Evolutionary conservation across 2,797 vertebrate genomes (phyloP).

Genomic region (Pseudomugil gertrudae): DNA sequence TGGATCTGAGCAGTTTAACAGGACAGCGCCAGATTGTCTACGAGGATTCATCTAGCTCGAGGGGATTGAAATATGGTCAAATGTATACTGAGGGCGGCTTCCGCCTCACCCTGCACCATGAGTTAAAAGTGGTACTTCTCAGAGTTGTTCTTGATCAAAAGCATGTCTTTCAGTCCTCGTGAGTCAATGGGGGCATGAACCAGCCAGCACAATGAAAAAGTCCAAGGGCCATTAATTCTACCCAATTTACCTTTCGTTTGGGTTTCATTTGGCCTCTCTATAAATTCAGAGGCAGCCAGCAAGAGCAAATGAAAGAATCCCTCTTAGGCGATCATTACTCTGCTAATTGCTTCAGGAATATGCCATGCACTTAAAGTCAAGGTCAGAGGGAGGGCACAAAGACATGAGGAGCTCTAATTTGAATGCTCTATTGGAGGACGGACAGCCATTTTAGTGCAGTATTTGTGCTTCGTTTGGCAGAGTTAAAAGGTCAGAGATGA

Average conservation of each 20-base stretch:
- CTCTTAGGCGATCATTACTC: constrained; percentile 86
- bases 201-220: constrained; percentile 78
- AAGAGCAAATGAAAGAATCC: constrained; percentile 85
- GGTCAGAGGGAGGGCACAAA: constrained; percentile 77
- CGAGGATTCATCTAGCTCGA: constrained; percentile 71
- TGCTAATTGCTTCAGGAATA: constrained; percentile 86
- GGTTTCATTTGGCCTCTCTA: constrained; percentile 84
- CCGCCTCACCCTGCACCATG: constrained; percentile 58
- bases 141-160: constrained; percentile 82
- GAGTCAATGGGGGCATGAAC: constrained; percentile 75
- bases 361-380: constrained; percentile 83
- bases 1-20: constrained; percentile 63
- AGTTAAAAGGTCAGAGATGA: constrained; percentile 81
- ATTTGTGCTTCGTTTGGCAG: constrained; percentile 51
- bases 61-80: constrained; percentile 82
- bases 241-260: constrained; percentile 86
- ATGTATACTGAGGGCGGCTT: constrained; percentile 69
- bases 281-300: constrained; percentile 83
- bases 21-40: constrained; percentile 69
- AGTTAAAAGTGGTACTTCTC: constrained; percentile 82
- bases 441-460: constrained; percentile 65
- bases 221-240: constrained; percentile 84
- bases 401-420: constrained; percentile 75
- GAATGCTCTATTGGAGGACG: constrained; percentile 75
- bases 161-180: constrained; percentile 74